Conservation (phyloP, 2,888 invertebrate genomes). For the Mechanitis mazaeus region DNA sequence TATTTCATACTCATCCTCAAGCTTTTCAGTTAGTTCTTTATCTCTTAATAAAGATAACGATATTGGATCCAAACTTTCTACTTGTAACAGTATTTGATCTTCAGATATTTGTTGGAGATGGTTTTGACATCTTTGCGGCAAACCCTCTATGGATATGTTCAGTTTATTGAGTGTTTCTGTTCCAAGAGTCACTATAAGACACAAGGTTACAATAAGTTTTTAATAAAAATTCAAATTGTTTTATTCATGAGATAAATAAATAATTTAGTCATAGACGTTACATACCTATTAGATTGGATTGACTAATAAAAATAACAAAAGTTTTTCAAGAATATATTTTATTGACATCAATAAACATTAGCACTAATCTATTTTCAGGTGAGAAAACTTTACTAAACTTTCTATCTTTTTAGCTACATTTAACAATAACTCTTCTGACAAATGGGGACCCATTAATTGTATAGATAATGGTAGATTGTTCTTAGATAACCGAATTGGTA, state of each 20-base stretch:
- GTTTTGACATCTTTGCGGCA: constrained; percentile 58
- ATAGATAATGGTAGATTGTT: constrained; percentile 88
- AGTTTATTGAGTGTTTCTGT: constrained; percentile 51
- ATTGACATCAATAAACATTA: background rate
- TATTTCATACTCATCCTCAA: constrained; percentile 58
- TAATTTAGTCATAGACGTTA: too few species aligned
- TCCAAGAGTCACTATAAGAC: constrained; percentile 44
- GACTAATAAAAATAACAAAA: too few species aligned
- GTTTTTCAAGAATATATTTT: too few species aligned
- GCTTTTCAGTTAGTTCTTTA: constrained; percentile 40
- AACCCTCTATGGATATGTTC: constrained; percentile 47
- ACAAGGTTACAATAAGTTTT: too few species aligned
- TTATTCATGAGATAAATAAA: too few species aligned
- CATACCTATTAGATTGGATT: too few species aligned
- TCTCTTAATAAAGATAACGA: constrained; percentile 49
- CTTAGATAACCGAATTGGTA: constrained; percentile 87
- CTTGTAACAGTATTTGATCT: constrained; percentile 37
- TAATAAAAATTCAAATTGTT: background rate
- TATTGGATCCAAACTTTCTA: constrained; percentile 49
- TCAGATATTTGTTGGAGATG: constrained; percentile 43
- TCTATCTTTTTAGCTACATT: constrained; percentile 90
- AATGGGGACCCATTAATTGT: constrained; percentile 89
- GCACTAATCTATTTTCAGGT: constrained; percentile 30
- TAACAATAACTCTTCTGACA: constrained; percentile 85
- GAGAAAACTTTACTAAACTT: constrained; percentile 80